phyloP scores from a whole-genome alignment of 2,797 vertebrate genomes.

The Dendrocincla tyrannina region DNA sequence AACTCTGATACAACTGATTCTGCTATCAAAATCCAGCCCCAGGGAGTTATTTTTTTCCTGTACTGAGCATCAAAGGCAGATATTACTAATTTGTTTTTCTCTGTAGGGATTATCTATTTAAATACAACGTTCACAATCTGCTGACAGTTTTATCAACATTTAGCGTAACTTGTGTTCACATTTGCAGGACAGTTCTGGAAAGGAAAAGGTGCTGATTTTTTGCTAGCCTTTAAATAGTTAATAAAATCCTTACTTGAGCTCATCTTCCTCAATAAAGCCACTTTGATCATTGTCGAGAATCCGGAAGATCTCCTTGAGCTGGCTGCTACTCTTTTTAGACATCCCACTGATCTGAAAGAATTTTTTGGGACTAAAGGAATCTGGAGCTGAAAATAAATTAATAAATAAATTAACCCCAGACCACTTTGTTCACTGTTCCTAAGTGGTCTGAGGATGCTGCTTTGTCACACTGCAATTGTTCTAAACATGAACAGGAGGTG shows the following conservation, averaged over 20 bases:
- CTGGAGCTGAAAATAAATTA: slow-evolving; percentile 84
- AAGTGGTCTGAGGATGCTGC: background rate
- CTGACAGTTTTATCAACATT: background rate
- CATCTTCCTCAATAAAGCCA: slow-evolving; percentile 92
- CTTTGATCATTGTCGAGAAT: slow-evolving; percentile 92
- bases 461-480: background rate
- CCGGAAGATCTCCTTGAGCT: slow-evolving; percentile 90
- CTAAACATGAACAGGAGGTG: background rate
- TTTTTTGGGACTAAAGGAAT: slow-evolving; percentile 92
- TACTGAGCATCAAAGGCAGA: background rate
- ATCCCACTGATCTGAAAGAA: slow-evolving; percentile 95
- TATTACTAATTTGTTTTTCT: background rate
- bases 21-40: background rate
- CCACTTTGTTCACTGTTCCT: background rate
- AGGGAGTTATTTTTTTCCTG: background rate
- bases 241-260: slow-evolving; percentile 86
- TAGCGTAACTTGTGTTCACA: background rate
- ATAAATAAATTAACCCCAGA: slow-evolving; percentile 58
- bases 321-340: slow-evolving; percentile 86
- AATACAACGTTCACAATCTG: background rate
- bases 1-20: background rate
- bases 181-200: background rate
- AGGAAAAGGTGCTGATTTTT: background rate
- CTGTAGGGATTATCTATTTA: background rate
- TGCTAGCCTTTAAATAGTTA: background rate